phyloP scores from a whole-genome alignment of 2,113 vertebrate species.

The Brachyistius frenatus region DNA sequence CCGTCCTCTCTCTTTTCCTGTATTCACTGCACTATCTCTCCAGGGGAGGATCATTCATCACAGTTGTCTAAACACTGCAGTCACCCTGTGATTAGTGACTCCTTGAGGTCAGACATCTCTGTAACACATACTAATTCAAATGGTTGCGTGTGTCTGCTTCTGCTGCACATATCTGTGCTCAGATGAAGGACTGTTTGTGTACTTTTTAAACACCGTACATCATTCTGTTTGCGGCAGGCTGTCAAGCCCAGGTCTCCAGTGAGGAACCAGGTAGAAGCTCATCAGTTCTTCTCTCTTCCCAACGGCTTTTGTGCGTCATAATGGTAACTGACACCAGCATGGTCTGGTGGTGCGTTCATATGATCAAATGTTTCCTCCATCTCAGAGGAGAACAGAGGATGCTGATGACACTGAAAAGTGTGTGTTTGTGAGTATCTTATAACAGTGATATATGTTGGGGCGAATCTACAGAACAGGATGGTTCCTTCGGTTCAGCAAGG shows the following conservation, averaged over 20 bases:
- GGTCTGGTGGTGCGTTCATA: constrained; percentile 45
- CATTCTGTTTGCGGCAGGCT: constrained; percentile 36
- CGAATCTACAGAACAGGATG: not conserved
- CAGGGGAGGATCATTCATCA: constrained; percentile 58
- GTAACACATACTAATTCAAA: constrained; percentile 39
- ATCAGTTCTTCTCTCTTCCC: constrained; percentile 3
- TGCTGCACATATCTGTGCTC: constrained; percentile 17
- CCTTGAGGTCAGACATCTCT: constrained; percentile 35
- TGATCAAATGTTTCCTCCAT: constrained; percentile 45
- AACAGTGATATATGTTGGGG: not conserved
- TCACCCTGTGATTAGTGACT: constrained; percentile 51
- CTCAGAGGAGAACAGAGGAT: constrained; percentile 6
- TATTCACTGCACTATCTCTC: constrained; percentile 41
- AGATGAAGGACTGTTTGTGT: constrained; percentile 12
- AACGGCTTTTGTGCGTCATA: constrained; percentile 35
- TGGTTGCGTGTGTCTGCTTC: constrained; percentile 3
- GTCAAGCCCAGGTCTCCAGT: constrained; percentile 22
- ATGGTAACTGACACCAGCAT: constrained; percentile 46
- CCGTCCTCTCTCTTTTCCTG: constrained; percentile 19
- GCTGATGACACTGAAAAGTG: constrained; percentile 51
- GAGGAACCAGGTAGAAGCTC: constrained; percentile 20
- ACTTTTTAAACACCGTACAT: constrained; percentile 47
- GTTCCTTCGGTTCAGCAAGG: constrained; percentile 12
- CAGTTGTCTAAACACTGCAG: constrained; percentile 50
- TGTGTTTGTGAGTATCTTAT: not conserved